Conservation (phyloP, 2,797 vertebrate species). For the Calcarius lapponicus region DNA sequence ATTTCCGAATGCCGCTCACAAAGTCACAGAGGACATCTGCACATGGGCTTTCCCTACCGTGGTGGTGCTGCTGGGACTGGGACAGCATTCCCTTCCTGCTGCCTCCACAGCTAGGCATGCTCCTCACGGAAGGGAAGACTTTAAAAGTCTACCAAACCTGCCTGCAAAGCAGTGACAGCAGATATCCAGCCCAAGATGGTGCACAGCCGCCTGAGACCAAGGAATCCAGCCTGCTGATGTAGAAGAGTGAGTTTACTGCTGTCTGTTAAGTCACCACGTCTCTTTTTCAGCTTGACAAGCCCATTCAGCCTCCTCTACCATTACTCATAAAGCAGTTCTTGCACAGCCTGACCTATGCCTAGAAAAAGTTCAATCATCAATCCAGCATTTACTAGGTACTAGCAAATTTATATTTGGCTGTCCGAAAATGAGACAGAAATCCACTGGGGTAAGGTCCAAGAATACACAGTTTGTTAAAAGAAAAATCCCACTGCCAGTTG, state of each 20-base stretch:
- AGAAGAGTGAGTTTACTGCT: not conserved
- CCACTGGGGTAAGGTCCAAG: not conserved
- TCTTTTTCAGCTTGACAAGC: not conserved
- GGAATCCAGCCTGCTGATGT: not conserved
- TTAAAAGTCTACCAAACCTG: not conserved
- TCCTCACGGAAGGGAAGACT: not conserved
- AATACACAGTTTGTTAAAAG: not conserved
- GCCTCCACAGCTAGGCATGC: not conserved
- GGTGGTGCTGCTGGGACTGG: not conserved
- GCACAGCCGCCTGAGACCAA: fast-evolving
- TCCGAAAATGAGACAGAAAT: not conserved
- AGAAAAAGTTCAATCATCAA: not conserved
- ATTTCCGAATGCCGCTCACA: not conserved
- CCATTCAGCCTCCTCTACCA: not conserved
- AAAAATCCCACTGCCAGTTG: not conserved
- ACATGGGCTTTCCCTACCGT: not conserved
- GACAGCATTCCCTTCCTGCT: not conserved
- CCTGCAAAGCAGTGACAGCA: not conserved
- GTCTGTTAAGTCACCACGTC: not conserved
- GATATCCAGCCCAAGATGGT: fast-evolving
- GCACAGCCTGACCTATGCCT: not conserved
- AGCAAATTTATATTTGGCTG: not conserved
- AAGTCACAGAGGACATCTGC: slow-evolving; percentile 34
- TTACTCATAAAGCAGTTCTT: not conserved
- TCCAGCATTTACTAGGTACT: not conserved